These are phyloP conservation scores for Drosophila subquinaria DNA, from an alignment of 2,888 invertebrate genomes.

Conservation along the genomic window DNA sequence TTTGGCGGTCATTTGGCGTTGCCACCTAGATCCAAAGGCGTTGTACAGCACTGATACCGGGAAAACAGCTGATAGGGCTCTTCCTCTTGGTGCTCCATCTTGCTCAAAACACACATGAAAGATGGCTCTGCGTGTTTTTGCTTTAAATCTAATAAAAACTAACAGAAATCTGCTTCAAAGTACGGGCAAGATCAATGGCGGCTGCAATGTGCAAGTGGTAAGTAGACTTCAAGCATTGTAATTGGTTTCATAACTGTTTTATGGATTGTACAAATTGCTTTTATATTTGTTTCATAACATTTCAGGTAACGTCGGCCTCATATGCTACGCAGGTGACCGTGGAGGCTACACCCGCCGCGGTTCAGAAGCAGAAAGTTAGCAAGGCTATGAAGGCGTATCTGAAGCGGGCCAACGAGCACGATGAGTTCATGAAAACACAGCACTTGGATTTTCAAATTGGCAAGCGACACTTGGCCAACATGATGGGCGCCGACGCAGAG, in stretches of 20 bases:
- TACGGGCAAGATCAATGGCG: conserved; percentile 48
- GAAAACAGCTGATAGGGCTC: conserved; percentile 54
- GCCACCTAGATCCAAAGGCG: conserved; percentile 28
- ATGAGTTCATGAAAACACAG: conserved; percentile 93
- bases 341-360: conserved; percentile 77
- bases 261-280: not conserved
- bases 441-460: conserved; percentile 94
- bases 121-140: conserved; percentile 80
- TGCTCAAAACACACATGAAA: conserved; percentile 24
- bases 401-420: conserved; percentile 92
- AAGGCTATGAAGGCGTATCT: conserved; percentile 96
- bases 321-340: conserved; percentile 81
- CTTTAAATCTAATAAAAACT: conserved; percentile 79
- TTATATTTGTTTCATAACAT: conserved; percentile 67
- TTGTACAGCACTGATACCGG: conserved; percentile 19
- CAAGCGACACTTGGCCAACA: conserved; percentile 97
- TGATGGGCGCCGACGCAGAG: conserved; percentile 98
- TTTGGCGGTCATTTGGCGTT: conserved; percentile 6
- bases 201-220: conserved; percentile 47
- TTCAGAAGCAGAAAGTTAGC: conserved; percentile 89
- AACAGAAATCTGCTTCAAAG: conserved; percentile 76
- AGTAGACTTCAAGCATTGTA: conserved; percentile 6
- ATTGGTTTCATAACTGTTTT: conserved; percentile 32
- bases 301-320: conserved; percentile 45
- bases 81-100: conserved; percentile 37